A percentile compares a stretch with the other conserved stretches of the same genome.
These are phyloP conservation scores for Lagopus leucura DNA, from an alignment of 2,113 vertebrate species.

Conservation along the genomic window DNA sequence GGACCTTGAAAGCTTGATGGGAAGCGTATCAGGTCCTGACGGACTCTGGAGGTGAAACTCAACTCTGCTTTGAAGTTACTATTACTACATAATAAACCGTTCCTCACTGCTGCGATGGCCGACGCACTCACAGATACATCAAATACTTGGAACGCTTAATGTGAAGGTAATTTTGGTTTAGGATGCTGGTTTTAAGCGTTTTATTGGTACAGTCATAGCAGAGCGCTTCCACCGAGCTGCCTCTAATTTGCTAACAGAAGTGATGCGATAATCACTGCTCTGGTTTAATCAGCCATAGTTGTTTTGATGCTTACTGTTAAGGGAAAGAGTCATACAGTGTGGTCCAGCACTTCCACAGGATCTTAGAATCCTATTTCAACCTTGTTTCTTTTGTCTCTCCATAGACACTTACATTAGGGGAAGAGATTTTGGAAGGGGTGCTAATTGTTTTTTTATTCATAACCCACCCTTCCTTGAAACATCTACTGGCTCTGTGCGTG, in stretches of 20 bases:
- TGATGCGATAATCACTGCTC: not conserved
- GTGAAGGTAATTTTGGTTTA: not conserved
- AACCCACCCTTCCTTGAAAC: not conserved
- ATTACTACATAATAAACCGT: not conserved
- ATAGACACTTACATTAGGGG: not conserved
- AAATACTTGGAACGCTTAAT: not conserved
- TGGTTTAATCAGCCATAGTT: not conserved
- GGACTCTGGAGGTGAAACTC: not conserved
- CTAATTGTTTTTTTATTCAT: not conserved
- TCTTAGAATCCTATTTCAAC: not conserved
- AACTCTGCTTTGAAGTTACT: not conserved
- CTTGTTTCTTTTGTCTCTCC: not conserved
- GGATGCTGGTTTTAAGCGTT: not conserved
- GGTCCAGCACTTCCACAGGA: accelerated
- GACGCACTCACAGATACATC: not conserved
- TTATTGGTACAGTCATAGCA: not conserved
- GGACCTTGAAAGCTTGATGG: not conserved
- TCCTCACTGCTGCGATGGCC: not conserved
- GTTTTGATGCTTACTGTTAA: not conserved
- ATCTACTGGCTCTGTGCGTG: not conserved
- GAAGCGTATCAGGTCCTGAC: not conserved
- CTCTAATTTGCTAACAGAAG: not conserved
- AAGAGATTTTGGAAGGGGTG: not conserved
- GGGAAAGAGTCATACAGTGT: not conserved
- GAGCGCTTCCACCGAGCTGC: not conserved